Base-by-base conservation (phyloP, 2,797 vertebrate species). In the Graptemys geographica region DNA sequence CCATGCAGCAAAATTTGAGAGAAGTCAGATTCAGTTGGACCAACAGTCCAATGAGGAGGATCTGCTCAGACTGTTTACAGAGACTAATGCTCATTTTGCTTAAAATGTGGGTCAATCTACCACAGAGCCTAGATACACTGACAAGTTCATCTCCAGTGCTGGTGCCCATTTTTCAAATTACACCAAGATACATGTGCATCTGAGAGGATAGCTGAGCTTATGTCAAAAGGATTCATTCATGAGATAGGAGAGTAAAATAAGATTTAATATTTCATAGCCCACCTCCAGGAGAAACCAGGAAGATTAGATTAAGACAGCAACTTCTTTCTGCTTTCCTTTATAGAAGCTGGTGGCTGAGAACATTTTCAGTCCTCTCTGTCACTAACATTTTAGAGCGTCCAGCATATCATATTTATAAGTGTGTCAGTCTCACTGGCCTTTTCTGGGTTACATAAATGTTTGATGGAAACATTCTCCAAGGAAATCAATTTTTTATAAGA, bases 401-500 rank as follows among this genome's bases (percentile, higher is more conserved):
- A 81, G 76, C 8, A 11, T 23, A 52, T 52, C 33, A 0, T 33
- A 85, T 88, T 88, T 95, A 83, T 78, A 89, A 93, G 82, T 2
- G 49, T 15, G 52, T 81, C 55, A 11, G 86, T 31, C 93, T 93
- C 57, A 81, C 91, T 86, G 65, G 87, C 94, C 95, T 93, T 96
- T 98, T 97, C 96, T 98, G 94, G 93, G 94, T 95, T 98, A 97
- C 87, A 98, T 97, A 97, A 98, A 98, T 98, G 97, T 97, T 98
- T 98, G 97, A 98, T 97, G 96, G 96, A 97, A 96, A 91, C 23
- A 0, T 72, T 96, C 97, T 96, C 96, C 0, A 62, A 97, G 97
- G 97, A 98, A 98, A 98, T 98, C 95, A 96, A 98, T 97, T 97
- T 98, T 98, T 98, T 94, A 97, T 98, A 98, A 96, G 97, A 97